Conservation (phyloP, 2,888 invertebrate genomes). For the Xestoiulus laeticollis region DNA sequence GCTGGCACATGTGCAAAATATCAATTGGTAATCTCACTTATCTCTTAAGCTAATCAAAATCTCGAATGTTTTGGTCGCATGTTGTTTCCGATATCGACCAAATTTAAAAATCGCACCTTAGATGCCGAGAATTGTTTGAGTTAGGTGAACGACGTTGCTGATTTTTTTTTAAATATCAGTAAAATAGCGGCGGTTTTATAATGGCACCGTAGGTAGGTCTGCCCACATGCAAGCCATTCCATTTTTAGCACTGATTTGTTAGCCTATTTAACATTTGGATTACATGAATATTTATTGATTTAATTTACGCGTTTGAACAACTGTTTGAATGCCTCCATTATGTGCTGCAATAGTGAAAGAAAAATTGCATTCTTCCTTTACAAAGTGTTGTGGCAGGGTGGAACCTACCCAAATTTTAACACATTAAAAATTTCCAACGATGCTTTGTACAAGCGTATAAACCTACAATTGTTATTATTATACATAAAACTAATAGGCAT, state of each 20-base stretch:
- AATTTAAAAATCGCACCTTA: not conserved
- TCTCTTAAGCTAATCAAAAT: constrained; percentile 10
- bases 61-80: constrained; percentile 14
- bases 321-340: not conserved
- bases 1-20: not conserved
- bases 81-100: not conserved
- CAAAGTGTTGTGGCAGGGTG: not conserved
- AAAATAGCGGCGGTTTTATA: not conserved
- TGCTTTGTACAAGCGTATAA: not conserved
- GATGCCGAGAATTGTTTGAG: not conserved
- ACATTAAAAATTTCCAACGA: not conserved
- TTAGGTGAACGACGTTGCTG: not conserved
- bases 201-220: not conserved
- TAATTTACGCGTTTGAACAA: not conserved
- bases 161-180: not conserved
- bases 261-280: not conserved
- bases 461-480: constrained; percentile 5
- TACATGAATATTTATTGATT: not conserved
- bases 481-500: not conserved
- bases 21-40: constrained; percentile 39
- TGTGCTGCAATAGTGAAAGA: not conserved
- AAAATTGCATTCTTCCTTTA: not conserved
- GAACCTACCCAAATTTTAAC: not conserved
- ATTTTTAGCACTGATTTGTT: constrained; percentile 18
- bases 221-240: constrained; percentile 28